Evolutionary conservation across 2,888 invertebrate genomes (phyloP).

Genomic region (Platycheirus albimanus): DNA sequence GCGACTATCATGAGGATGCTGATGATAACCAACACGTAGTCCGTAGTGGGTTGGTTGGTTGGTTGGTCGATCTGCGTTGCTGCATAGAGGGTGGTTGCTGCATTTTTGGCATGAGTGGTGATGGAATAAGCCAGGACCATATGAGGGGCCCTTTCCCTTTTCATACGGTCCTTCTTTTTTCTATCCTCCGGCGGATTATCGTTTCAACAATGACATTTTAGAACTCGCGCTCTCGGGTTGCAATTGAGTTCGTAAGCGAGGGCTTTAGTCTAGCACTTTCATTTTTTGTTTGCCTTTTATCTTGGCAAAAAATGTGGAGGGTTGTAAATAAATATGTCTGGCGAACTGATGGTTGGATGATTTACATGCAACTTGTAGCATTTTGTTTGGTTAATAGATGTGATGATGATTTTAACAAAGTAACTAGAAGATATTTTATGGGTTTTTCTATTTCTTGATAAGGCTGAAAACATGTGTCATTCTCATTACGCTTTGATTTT

Average conservation of each 20-base stretch:
- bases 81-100: constrained; percentile 64
- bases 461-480: no score
- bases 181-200: constrained; percentile 55
- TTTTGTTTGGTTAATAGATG: constrained; percentile 42
- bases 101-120: constrained; percentile 55
- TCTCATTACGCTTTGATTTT: no score
- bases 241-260: constrained; percentile 56
- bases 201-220: constrained; percentile 68
- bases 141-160: constrained; percentile 67
- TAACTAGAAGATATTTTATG: no score
- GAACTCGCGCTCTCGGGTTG: constrained; percentile 48
- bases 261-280: constrained; percentile 51
- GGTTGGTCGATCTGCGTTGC: constrained; percentile 15
- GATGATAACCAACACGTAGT: constrained; percentile 51
- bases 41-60: constrained; percentile 15
- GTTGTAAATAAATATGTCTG: constrained; percentile 65
- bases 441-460: no score
- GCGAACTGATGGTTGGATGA: constrained; percentile 52
- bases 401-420: no score
- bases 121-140: constrained; percentile 34
- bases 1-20: constrained; percentile 33
- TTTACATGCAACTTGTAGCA: constrained; percentile 73
- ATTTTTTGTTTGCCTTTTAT: neutral
- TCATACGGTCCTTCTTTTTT: constrained; percentile 44
- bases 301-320: constrained; percentile 36